Evolutionary conservation across 2,797 vertebrate species (phyloP).

Genomic region (Rhinophrynus dorsalis): DNA sequence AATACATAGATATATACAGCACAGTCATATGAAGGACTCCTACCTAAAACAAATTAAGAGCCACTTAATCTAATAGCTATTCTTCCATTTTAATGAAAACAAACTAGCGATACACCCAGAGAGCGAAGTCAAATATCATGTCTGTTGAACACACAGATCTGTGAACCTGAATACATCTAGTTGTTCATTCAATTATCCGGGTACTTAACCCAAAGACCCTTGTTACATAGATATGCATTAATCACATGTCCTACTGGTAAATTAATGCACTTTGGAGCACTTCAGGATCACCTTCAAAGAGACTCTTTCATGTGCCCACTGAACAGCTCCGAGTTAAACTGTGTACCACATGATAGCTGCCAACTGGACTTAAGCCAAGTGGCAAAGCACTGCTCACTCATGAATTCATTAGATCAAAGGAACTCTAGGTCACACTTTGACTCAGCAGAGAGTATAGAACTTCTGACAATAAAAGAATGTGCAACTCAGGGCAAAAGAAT

Average conservation of each 20-base stretch:
- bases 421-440: conserved; percentile 9
- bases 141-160: conserved; percentile 35
- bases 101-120: not conserved
- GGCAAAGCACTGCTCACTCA: conserved; percentile 42
- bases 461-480: conserved; percentile 32
- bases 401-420: conserved; percentile 42
- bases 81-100: conserved; percentile 22
- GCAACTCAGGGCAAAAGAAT: conserved; percentile 12
- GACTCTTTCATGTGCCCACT: conserved; percentile 38
- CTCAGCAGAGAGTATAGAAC: conserved; percentile 29
- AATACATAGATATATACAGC: no score
- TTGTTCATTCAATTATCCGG: conserved; percentile 28
- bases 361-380: conserved; percentile 39
- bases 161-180: conserved; percentile 35
- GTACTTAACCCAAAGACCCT: conserved; percentile 39
- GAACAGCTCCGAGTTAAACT: conserved; percentile 38
- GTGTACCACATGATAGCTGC: conserved; percentile 37
- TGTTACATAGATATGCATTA: conserved; percentile 42
- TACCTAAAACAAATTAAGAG: no score
- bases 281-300: conserved; percentile 43
- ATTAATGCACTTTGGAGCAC: conserved; percentile 40
- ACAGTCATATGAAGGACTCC: no score
- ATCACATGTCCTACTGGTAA: conserved; percentile 35
- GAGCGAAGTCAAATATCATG: conserved; percentile 23
- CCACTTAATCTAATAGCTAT: no score